Conservation (phyloP, 2,888 invertebrate genomes). For the Nymphalis polychloros region DNA sequence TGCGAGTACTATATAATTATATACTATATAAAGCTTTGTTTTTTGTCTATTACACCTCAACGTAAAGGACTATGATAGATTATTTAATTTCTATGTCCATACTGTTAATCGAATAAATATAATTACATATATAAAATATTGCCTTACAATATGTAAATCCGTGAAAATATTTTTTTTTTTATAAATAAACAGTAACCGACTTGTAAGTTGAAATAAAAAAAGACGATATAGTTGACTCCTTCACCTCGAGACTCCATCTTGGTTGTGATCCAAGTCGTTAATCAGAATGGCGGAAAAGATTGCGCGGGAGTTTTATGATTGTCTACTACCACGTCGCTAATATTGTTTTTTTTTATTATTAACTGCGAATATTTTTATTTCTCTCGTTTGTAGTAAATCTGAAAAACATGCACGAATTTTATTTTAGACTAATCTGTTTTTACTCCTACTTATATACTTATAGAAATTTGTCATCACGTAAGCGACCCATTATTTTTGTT, state of each 20-base stretch:
- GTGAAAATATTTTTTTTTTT: background rate
- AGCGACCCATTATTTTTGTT: background rate
- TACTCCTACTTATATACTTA: conserved; percentile 12
- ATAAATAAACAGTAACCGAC: conserved; percentile 4
- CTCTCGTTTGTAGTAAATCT: conserved; percentile 31
- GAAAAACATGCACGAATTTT: conserved; percentile 14
- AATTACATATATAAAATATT: too few species aligned
- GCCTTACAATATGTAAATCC: too few species aligned
- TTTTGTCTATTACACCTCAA: too few species aligned
- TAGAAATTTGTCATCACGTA: conserved; percentile 3
- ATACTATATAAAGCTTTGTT: too few species aligned
- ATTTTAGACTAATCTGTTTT: conserved; percentile 20
- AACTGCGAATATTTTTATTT: conserved; percentile 39
- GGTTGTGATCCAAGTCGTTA: conserved; percentile 68
- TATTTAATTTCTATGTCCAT: too few species aligned
- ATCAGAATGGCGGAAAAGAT: conserved; percentile 71
- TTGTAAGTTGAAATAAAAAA: conserved; percentile 22
- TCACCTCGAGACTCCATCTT: conserved; percentile 46
- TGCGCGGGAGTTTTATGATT: conserved; percentile 67
- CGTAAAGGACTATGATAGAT: too few species aligned
- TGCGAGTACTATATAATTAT: too few species aligned
- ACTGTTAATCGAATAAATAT: too few species aligned
- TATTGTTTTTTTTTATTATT: conserved; percentile 48
- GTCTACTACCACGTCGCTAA: conserved; percentile 45
- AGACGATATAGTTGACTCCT: conserved; percentile 24